Percentiles rank a stretch among this genome's conserved stretches.
phyloP scores from a whole-genome alignment of 1,140 invertebrate genomes.

The Lepidotrigona ventralis region DNA sequence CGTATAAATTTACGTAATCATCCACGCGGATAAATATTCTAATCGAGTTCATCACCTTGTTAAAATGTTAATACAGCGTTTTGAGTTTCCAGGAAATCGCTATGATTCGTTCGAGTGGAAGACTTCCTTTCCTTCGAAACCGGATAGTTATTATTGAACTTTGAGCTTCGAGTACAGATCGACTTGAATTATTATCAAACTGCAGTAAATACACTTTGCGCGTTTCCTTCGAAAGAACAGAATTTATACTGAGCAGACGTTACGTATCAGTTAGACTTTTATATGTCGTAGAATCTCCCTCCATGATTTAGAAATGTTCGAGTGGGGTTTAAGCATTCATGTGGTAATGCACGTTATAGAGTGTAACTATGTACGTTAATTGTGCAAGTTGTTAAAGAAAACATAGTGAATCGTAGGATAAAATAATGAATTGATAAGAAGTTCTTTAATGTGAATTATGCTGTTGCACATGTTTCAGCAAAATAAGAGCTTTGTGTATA shows the following conservation, averaged over 20 bases:
- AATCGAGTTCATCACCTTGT: not conserved
- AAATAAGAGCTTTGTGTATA: not conserved
- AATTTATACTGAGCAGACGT: constrained; percentile 29
- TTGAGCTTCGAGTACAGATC: constrained; percentile 10
- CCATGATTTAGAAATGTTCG: constrained; percentile 2
- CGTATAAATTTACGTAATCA: not conserved
- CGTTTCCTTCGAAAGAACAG: constrained; percentile 4
- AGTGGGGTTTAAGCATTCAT: constrained; percentile 20
- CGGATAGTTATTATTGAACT: constrained; percentile 21
- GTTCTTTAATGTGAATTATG: not conserved
- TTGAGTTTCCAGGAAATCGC: not conserved
- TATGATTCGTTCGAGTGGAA: not conserved
- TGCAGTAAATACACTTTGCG: constrained; percentile 11
- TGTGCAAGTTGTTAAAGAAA: not conserved
- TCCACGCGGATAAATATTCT: constrained; percentile 2
- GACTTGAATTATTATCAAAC: constrained; percentile 25
- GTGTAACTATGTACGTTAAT: not conserved
- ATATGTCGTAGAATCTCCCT: constrained; percentile 36
- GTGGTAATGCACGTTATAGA: not conserved
- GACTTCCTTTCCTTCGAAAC: not conserved
- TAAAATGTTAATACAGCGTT: not conserved
- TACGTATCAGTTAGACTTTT: constrained; percentile 41
- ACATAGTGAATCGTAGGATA: not conserved
- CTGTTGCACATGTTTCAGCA: not conserved
- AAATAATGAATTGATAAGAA: not conserved